Conservation (phyloP, 2,888 invertebrate species). For the Crocallis elinguaria region DNA sequence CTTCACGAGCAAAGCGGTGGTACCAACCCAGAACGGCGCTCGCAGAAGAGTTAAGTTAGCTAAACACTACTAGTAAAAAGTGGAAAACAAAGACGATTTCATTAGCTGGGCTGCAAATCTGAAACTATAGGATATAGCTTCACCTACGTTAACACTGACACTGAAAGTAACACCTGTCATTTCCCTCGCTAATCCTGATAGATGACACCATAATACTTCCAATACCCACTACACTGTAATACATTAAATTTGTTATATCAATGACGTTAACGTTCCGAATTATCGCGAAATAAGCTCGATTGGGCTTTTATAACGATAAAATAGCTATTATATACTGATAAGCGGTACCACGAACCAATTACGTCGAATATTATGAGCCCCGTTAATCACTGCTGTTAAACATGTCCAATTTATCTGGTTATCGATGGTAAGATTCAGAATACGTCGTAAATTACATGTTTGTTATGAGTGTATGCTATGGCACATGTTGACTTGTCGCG, state of each 20-base stretch:
- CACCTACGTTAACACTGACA: too few species aligned
- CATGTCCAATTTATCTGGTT: neutral
- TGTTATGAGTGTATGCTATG: too few species aligned
- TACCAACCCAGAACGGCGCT: too few species aligned
- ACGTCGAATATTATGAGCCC: neutral
- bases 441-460: too few species aligned
- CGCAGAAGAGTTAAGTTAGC: too few species aligned
- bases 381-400: slow-evolving; percentile 14
- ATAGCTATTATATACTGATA: slow-evolving; percentile 30
- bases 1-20: too few species aligned
- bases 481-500: too few species aligned
- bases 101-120: too few species aligned
- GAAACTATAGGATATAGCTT: neutral
- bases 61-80: too few species aligned
- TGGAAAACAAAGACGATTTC: too few species aligned
- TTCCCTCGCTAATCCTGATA: slow-evolving; percentile 24
- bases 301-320: slow-evolving; percentile 31
- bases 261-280: slow-evolving; percentile 26
- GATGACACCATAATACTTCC: slow-evolving; percentile 16
- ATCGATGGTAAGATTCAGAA: too few species aligned
- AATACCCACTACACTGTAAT: slow-evolving; percentile 14
- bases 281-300: slow-evolving; percentile 38
- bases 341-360: slow-evolving; percentile 27
- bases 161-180: slow-evolving; percentile 15
- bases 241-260: slow-evolving; percentile 19